Base-by-base conservation (phyloP, 2,888 invertebrate genomes). In the Aleiodes testaceus region DNA sequence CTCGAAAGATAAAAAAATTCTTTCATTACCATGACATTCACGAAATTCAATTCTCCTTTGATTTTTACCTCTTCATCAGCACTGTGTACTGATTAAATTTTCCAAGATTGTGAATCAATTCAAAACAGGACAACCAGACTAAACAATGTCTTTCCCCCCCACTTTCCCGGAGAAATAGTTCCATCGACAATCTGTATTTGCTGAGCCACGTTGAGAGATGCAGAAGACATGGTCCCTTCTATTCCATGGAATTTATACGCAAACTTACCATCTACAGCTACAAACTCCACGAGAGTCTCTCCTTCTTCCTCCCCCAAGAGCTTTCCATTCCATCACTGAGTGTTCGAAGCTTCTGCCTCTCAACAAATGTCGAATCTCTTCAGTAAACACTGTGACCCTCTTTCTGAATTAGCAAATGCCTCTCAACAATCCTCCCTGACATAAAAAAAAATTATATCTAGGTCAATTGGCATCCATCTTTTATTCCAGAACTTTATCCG, bases 241-340 rank as follows among this genome's bases (percentile, higher is more conserved):
- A 53, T 75, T 61, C 52, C 59, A 36, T 49, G 55, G 69, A 79
- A 79, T 79, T 79, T 78, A 79, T 79, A 79, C 80, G 76, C 74
- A 76, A 79, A 79, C 79, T 79, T 78, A 74, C 55, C 65, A 16
- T 63, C 63, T 45, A 63, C 50, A 52, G 44, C 66, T 52, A 42
- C 53, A 63, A 63, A 63, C 55, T 45, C 53, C 22, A 20, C 59
- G 55, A 45, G 11, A 44, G 53, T 70, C 69, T 75, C 69, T 70
- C 47, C 55, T 53, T 30, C 71, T 49, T 20, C 65, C 68, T 61
- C 59, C 20, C 44, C 18, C 45, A 22, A 63, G 44, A 45, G 22
- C 22, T 30, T 45, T 9, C 47, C 63, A 44, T 45, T 18, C 42
- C 61, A 16, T 26, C 45, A 22, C 26, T 22, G 9, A 12, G 36